These are phyloP conservation scores for Amphiura filiformis DNA, from an alignment of 35 echinoderm and acorn worm species.

Conservation along the genomic window DNA sequence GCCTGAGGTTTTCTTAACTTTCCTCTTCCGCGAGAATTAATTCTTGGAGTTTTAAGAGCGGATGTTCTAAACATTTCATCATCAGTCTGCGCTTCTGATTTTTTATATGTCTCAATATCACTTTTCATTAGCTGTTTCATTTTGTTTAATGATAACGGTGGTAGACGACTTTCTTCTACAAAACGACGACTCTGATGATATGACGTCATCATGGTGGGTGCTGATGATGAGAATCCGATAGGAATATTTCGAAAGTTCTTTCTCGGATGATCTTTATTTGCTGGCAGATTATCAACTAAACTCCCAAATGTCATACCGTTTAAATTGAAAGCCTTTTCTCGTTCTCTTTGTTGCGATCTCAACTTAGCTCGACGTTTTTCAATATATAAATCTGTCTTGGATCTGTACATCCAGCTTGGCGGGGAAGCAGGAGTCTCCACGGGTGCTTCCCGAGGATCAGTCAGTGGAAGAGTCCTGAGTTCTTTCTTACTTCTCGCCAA, in stretches of 20 bases:
- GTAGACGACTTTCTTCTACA: slow-evolving; percentile 35
- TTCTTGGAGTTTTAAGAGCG: background rate
- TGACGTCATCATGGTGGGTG: background rate
- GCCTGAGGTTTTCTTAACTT: slow-evolving; percentile 35
- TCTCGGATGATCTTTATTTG: background rate
- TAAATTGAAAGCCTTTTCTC: background rate
- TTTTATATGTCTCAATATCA: background rate
- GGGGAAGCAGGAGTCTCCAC: background rate
- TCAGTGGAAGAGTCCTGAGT: slow-evolving; percentile 55
- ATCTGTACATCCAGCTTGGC: slow-evolving; percentile 61
- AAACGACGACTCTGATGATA: background rate
- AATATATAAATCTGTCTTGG: slow-evolving; percentile 76
- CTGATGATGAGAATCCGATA: background rate
- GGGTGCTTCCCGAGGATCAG: slow-evolving; percentile 69
- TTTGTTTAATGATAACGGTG: slow-evolving; percentile 21
- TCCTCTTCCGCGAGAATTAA: background rate
- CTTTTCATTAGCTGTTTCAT: slow-evolving; percentile 25
- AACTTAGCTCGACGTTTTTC: slow-evolving; percentile 62
- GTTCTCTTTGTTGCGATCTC: background rate
- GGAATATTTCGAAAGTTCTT: background rate
- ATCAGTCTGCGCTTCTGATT: background rate
- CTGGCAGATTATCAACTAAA: slow-evolving; percentile 52
- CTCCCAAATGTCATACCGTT: slow-evolving; percentile 50
- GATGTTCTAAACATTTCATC: background rate
- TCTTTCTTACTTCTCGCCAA: slow-evolving; percentile 43